Evolutionary conservation across 2,113 vertebrate genomes (phyloP).

Genomic region (Callochromis pleurospilus): DNA sequence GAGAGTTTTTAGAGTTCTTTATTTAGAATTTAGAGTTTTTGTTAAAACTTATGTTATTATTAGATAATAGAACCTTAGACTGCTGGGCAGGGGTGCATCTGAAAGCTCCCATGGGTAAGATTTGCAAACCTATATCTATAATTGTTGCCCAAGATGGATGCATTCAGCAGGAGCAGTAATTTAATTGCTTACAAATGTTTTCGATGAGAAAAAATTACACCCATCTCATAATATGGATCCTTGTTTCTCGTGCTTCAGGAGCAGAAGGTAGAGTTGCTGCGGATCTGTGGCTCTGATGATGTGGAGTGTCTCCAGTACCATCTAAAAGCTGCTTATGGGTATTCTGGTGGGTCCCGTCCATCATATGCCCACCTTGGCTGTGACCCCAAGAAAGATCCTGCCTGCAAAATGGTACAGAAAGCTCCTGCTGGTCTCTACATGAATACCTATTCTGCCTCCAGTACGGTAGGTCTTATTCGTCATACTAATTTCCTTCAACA

Average conservation of each 20-base stretch:
- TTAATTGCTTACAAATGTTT: not conserved
- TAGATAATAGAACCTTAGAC: not conserved
- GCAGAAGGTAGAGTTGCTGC: slow-evolving; percentile 71
- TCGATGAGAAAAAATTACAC: not conserved
- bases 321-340: slow-evolving; percentile 67
- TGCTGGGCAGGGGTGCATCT: not conserved
- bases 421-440: slow-evolving; percentile 58
- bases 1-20: not conserved
- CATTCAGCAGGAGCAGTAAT: not conserved
- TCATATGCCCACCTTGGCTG: slow-evolving; percentile 73
- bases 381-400: slow-evolving; percentile 69
- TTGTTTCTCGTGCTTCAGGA: slow-evolving; percentile 18
- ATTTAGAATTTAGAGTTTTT: not conserved
- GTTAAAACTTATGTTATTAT: not conserved
- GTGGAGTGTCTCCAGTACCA: slow-evolving; percentile 78
- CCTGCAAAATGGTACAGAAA: slow-evolving; percentile 61
- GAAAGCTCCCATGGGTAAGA: not conserved
- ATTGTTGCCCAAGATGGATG: not conserved
- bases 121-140: not conserved
- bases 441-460: slow-evolving; percentile 52
- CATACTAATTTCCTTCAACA: not conserved
- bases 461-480: slow-evolving; percentile 7
- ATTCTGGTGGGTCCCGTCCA: slow-evolving; percentile 51
- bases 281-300: slow-evolving; percentile 70
- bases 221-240: not conserved